These are phyloP conservation scores for Melanotaenia nigrans DNA, from an alignment of 2,797 vertebrate species.

Conservation along the genomic window DNA sequence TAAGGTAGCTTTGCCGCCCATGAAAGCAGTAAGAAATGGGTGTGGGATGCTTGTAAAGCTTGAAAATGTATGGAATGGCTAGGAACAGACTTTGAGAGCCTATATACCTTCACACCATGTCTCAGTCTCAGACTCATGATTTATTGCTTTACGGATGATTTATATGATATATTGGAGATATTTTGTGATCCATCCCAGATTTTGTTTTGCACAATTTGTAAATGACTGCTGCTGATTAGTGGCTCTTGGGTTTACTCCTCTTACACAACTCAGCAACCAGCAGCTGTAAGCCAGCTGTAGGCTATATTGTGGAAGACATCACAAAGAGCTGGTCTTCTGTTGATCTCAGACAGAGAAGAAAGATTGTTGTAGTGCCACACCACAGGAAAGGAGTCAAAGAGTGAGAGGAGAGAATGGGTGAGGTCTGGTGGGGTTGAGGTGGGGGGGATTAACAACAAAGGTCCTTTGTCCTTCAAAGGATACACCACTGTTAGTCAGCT, in stretches of 20 bases:
- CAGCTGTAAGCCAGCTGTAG: conserved; percentile 16
- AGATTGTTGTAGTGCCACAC: conserved; percentile 45
- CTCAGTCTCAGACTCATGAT: conserved; percentile 10
- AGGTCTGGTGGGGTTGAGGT: conserved; percentile 8
- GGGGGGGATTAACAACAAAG: conserved; percentile 48
- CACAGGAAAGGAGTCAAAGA: conserved; percentile 40
- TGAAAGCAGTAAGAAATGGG: conserved; percentile 62
- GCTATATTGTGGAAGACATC: conserved; percentile 1
- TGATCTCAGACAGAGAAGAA: conserved; percentile 32
- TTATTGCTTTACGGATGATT: conserved; percentile 21
- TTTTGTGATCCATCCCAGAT: conserved; percentile 18
- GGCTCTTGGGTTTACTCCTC: neutral
- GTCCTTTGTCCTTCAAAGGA: conserved; percentile 34
- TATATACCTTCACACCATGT: conserved; percentile 30
- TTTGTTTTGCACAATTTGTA: neutral
- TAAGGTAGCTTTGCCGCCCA: conserved; percentile 52
- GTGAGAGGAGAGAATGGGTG: neutral
- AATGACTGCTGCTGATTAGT: conserved; percentile 8
- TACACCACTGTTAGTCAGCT: conserved; percentile 29
- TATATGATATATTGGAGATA: conserved; percentile 26
- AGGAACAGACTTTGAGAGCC: conserved; percentile 56
- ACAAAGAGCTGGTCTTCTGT: conserved; percentile 8
- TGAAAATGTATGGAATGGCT: conserved; percentile 55
- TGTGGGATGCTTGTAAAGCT: conserved; percentile 66
- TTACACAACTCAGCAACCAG: conserved; percentile 7